These are phyloP conservation scores for Thereva nobilitata DNA, from an alignment of 2,888 invertebrate genomes.

Conservation along the genomic window DNA sequence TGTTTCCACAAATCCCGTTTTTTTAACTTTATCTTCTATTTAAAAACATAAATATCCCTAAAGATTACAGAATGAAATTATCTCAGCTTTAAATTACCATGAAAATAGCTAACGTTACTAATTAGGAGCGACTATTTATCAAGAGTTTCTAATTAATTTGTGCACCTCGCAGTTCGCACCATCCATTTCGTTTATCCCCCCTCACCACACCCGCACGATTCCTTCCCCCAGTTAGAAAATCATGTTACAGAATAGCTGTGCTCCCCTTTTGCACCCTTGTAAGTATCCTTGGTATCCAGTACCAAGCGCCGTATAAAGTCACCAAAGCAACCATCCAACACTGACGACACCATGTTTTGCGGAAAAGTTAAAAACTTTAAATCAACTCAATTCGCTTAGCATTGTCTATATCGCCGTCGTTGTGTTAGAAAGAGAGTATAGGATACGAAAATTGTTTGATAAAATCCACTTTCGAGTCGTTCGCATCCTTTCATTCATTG, in stretches of 20 bases:
- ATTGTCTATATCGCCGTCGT: slow-evolving; percentile 2
- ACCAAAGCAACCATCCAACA: not conserved
- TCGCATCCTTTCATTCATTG: too few species aligned
- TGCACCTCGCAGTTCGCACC: not conserved
- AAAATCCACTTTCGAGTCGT: too few species aligned
- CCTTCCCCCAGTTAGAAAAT: too few species aligned
- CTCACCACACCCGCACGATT: too few species aligned
- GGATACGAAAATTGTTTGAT: not conserved
- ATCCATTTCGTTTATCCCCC: too few species aligned
- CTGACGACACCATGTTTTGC: not conserved
- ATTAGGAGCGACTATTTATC: slow-evolving; percentile 3
- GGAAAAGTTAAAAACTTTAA: slow-evolving; percentile 12
- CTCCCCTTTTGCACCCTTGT: too few species aligned
- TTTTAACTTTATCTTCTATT: too few species aligned
- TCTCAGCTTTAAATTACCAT: not conserved
- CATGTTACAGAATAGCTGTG: too few species aligned
- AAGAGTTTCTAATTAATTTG: slow-evolving; percentile 10
- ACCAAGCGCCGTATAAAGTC: too few species aligned
- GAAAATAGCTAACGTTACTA: not conserved
- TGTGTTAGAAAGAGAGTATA: not conserved
- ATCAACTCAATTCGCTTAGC: slow-evolving; percentile 21
- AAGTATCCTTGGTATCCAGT: too few species aligned
- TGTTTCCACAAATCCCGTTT: too few species aligned
- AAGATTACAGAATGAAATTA: not conserved
- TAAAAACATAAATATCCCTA: too few species aligned